Evolutionary conservation across 1,140 invertebrate species (phyloP), one percentile per base, ranked within the genome.

Genomic region (Drosophila trapezifrons): DNA sequence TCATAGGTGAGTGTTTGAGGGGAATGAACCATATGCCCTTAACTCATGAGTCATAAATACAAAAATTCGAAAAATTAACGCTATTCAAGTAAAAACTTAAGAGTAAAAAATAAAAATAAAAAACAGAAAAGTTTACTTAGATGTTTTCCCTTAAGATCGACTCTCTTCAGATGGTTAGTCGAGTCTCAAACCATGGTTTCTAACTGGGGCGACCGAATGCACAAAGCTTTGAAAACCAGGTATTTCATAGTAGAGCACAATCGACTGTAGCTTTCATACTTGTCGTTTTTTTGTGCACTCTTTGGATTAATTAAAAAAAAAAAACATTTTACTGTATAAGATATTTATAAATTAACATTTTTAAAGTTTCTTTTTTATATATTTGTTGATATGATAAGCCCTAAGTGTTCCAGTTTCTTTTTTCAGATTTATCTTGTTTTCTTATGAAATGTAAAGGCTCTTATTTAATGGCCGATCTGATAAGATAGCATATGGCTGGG

Each of bases 381-480:
- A 32, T 20, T 52, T 52, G 17, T 15, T 35, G 4, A 13, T 9
- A 32, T 15, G n/a, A 49, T 17, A 29, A 29, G 25, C 25, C 25
- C 29, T 3, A 29, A 18, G 25, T 17, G n/a, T n/a, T n/a, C n/a
- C n/a, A n/a, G n/a, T 17, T 12, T 8, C 20, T 13, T 37, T 52
- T 54, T 29, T 27, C 2, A 32, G 3, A 52, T 15, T 25, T 22
- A 27, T 5, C 35, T 60, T 37, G 37, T 17, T 51, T 8, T n/a
- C 9, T n/a, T 29, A 60, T 29, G 13, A 56, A 56, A 35, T 63
- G 45, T 49, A 51, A 51, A 37, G 45, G 13, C 35, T 20, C 42
- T 51, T 66, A 17, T 60, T 52, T 51, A 35, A 42, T 25, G 46
- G 27, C 47, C 6, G 46, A 66, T 69, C 46, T 43, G 65, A 69